These are phyloP conservation scores for Xestia ashworthii DNA, from an alignment of 2,888 invertebrate genomes.

Conservation along the genomic window DNA sequence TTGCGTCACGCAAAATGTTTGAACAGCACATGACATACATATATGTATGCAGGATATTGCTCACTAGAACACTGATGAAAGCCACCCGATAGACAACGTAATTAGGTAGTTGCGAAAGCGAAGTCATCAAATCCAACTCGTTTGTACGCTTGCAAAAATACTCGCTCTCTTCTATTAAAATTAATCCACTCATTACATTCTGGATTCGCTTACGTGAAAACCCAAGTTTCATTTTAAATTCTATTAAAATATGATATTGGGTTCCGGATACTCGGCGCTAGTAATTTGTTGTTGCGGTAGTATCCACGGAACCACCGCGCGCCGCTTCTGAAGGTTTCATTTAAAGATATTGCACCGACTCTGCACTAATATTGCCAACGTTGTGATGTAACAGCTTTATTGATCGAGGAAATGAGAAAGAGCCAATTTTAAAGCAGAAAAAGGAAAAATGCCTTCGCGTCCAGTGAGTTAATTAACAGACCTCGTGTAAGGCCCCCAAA, in stretches of 20 bases:
- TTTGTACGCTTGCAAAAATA: conserved; percentile 47
- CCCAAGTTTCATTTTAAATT: conserved; percentile 42
- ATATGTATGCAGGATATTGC: conserved; percentile 54
- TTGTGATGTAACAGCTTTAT: conserved; percentile 50
- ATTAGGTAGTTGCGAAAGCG: conserved; percentile 51
- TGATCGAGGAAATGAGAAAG: conserved; percentile 59
- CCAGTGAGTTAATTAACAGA: conserved; percentile 57
- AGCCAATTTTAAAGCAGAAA: conserved; percentile 58
- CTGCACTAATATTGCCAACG: conserved; percentile 53
- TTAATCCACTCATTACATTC: conserved; percentile 29
- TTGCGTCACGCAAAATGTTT: conserved; percentile 46
- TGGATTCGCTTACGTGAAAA: conserved; percentile 25
- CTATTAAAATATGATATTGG: conserved; percentile 44
- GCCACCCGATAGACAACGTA: conserved; percentile 39
- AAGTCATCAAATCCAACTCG: conserved; percentile 46
- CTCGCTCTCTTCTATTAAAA: conserved; percentile 13
- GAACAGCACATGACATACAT: conserved; percentile 34
- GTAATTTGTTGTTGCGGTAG: conserved; percentile 75
- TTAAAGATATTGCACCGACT: conserved; percentile 73
- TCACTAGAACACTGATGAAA: conserved; percentile 49
- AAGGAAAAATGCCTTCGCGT: conserved; percentile 41
- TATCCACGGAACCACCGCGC: conserved; percentile 61
- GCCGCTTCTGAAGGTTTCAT: conserved; percentile 71
- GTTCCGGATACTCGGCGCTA: conserved; percentile 42
- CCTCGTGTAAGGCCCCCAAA: conserved; percentile 32